phyloP scores from a whole-genome alignment of 2,113 vertebrate genomes.

The Bufo gargarizans region DNA sequence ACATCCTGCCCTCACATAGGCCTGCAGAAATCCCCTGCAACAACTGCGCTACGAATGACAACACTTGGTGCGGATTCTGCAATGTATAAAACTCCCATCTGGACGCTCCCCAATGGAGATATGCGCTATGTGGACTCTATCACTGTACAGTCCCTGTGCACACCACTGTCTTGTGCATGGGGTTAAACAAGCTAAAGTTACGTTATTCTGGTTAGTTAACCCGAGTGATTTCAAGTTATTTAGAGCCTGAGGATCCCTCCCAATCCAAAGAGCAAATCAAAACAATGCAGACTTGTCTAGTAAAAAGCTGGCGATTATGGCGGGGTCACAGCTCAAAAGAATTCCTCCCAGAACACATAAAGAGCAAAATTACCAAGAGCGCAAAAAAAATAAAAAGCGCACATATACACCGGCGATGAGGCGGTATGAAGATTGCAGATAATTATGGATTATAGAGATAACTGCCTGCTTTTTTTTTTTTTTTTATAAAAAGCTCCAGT shows the following conservation, averaged over 20 bases:
- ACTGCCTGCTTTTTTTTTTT: neutral
- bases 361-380: slow-evolving; percentile 32
- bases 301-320: neutral
- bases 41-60: too few relatives aligned
- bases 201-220: neutral
- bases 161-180: too few relatives aligned
- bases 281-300: neutral
- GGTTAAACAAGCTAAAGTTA: too few relatives aligned
- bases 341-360: neutral
- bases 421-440: slow-evolving; percentile 30
- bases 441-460: slow-evolving; percentile 53
- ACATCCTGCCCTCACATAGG: too few relatives aligned
- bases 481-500: slow-evolving; percentile 34
- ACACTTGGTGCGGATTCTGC: too few relatives aligned
- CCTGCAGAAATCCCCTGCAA: too few relatives aligned
- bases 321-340: neutral
- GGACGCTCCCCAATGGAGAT: too few relatives aligned
- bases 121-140: too few relatives aligned
- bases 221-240: neutral
- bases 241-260: neutral
- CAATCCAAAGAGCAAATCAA: neutral
- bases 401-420: neutral
- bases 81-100: too few relatives aligned
- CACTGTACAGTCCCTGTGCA: too few relatives aligned
- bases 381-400: neutral